These are phyloP conservation scores for Marmota monax DNA, from an alignment of 2,113 vertebrate species.

Conservation along the genomic window DNA sequence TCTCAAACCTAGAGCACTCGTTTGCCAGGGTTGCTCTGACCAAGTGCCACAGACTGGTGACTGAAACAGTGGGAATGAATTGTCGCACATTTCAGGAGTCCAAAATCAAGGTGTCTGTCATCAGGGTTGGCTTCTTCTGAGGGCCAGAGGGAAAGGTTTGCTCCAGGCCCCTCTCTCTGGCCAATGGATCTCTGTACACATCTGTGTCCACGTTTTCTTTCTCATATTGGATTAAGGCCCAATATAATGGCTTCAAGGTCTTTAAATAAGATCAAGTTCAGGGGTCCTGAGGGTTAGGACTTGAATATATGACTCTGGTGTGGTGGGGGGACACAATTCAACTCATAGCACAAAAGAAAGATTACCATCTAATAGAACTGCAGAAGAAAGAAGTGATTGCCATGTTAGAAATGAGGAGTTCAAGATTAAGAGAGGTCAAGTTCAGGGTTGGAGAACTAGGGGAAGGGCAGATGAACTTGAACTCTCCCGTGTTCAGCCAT, in stretches of 20 bases:
- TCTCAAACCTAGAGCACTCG: background rate
- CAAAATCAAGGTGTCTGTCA: background rate
- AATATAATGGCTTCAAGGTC: background rate
- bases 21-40: background rate
- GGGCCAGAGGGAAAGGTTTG: background rate
- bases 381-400: background rate
- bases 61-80: background rate
- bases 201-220: background rate
- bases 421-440: background rate
- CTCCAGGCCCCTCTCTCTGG: background rate
- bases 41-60: background rate
- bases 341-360: background rate
- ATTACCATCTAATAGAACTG: background rate
- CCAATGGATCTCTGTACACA: rapidly evolving
- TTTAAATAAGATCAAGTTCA: background rate
- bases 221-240: background rate
- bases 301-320: background rate
- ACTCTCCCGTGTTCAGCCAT: rapidly evolving
- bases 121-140: background rate
- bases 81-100: background rate
- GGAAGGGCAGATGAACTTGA: background rate
- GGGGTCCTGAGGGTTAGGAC: background rate
- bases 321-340: background rate
- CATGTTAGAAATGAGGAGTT: background rate
- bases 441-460: background rate